Evolutionary conservation across 2,113 vertebrate genomes (phyloP), one percentile per base, ranked within the genome.

Genomic region (Aegotheles bennettii): DNA sequence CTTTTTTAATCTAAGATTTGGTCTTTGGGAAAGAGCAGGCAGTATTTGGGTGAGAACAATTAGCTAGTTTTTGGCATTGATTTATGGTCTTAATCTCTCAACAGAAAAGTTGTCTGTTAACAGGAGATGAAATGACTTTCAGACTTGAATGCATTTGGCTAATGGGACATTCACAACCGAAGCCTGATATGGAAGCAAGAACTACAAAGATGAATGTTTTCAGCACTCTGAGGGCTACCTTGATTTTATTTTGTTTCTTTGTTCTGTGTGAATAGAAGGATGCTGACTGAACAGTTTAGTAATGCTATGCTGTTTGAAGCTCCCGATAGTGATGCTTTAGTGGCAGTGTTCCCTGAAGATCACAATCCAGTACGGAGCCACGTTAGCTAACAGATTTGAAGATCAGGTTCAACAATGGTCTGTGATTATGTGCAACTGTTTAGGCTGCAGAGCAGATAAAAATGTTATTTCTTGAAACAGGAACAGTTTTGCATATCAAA

Each of bases 341-440:
- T 82, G 87, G 42, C 50, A 40, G 57, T 69, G 28, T 79, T 96
- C 92, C 51, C 13, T 70, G 13, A 48, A 35, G 65, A 63, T 40
- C 61, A 54, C 82, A 53, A 38, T 2, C n/a, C n/a, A n/a, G n/a
- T n/a, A n/a, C n/a, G 63, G 50, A 76, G 61, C 79, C 57, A 51
- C 42, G 48, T 1, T 59, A 56, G 57, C 51, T 92, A 48, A 26
- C 13, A 25, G 13, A 7, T 60, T 48, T 45, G 53, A 63, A 63
- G 40, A 9, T 21, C 2, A 0, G 38, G 57, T 90, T 87, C 88
- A 60, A 21, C 43, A 89, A 36, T 63, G 56, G 63, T 87, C 80
- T 95, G 57, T 83, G 87, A 61, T 93, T 90, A 74, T 60, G 48
- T 76, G 77, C 91, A 77, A 43, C 64, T 94, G 26, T 91, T 90